phyloP scores from a whole-genome alignment of 1,140 invertebrate genomes.

The Drosophila ananassae region DNA sequence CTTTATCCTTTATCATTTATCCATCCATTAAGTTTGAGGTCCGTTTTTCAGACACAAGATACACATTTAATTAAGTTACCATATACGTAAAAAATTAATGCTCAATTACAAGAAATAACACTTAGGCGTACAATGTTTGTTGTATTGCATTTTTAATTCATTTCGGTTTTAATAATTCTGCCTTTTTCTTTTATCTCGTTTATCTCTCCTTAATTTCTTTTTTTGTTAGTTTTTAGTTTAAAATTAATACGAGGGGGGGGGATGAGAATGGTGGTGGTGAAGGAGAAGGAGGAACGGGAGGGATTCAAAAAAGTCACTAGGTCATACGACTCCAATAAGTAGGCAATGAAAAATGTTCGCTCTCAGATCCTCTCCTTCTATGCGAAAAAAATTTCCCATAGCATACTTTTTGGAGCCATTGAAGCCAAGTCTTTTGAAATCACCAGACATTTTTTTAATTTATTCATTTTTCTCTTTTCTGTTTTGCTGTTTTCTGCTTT shows the following conservation, averaged over 20 bases:
- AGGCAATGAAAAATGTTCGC: too few relatives aligned
- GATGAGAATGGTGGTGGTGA: too few relatives aligned
- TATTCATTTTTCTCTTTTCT: constrained; percentile 10
- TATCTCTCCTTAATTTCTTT: too few relatives aligned
- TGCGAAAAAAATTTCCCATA: too few relatives aligned
- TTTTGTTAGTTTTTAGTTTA: not conserved
- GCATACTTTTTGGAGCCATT: too few relatives aligned
- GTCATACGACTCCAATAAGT: too few relatives aligned
- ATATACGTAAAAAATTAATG: constrained; percentile 77
- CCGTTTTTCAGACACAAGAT: constrained; percentile 73
- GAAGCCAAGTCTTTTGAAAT: too few relatives aligned
- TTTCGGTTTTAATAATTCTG: not conserved
- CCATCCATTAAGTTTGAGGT: constrained; percentile 70
- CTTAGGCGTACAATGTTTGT: constrained; percentile 70
- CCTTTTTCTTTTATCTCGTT: too few relatives aligned
- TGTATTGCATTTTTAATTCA: constrained; percentile 1
- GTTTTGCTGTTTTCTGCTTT: constrained; percentile 8
- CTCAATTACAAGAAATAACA: constrained; percentile 81
- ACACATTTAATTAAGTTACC: constrained; percentile 54
- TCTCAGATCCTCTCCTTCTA: too few relatives aligned
- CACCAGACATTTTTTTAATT: constrained; percentile 5
- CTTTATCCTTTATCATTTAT: not conserved
- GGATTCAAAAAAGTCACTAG: too few relatives aligned
- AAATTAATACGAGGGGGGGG: too few relatives aligned
- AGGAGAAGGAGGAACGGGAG: too few relatives aligned